Percentiles rank a stretch among this genome's conserved stretches.
These are phyloP conservation scores for Dromas ardeola DNA, from an alignment of 2,113 vertebrate genomes.

Conservation along the genomic window DNA sequence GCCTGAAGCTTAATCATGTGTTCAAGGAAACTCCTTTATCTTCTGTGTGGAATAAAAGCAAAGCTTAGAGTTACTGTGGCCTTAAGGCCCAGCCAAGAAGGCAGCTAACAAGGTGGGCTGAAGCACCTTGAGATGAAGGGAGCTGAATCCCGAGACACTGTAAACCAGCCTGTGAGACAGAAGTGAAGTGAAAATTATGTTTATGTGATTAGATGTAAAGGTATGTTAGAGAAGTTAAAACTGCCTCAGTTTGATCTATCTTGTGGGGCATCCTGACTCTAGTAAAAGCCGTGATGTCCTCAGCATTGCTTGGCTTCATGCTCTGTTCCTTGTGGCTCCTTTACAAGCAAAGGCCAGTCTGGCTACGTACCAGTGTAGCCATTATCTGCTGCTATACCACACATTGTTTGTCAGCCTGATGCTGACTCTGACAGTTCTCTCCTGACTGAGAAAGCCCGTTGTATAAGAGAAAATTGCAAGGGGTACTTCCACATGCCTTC, in stretches of 20 bases:
- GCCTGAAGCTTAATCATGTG: background rate
- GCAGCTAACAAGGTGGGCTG: background rate
- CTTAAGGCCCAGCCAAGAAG: background rate
- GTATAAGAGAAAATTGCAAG: background rate
- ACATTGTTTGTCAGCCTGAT: background rate
- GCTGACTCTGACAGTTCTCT: background rate
- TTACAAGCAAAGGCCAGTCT: background rate
- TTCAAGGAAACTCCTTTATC: background rate
- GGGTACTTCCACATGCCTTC: background rate
- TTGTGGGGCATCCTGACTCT: background rate
- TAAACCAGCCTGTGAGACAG: background rate
- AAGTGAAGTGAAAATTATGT: background rate
- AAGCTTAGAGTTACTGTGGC: background rate
- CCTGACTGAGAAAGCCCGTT: background rate
- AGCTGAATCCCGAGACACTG: background rate
- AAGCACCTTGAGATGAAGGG: background rate
- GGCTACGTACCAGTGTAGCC: background rate
- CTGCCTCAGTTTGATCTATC: background rate
- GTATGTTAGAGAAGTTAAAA: background rate
- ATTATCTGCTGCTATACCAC: background rate
- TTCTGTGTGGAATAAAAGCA: background rate
- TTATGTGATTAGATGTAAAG: background rate
- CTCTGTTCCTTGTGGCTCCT: background rate
- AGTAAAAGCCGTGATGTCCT: background rate
- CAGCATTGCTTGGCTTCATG: background rate